Evolutionary conservation across 2,113 vertebrate species (phyloP), one percentile per base, ranked within the genome.

Genomic region (Pituophis catenifer): DNA sequence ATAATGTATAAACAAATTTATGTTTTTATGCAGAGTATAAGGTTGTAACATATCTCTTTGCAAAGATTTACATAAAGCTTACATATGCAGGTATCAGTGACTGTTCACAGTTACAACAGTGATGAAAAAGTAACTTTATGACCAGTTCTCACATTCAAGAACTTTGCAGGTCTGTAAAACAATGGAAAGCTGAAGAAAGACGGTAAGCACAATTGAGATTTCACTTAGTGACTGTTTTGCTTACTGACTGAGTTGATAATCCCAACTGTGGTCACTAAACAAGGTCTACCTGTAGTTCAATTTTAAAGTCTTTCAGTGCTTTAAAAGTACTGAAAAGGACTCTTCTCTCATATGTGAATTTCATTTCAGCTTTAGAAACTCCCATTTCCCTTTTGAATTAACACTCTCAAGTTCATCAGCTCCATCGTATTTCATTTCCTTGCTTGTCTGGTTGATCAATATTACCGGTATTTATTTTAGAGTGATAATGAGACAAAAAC

Each of bases 391-490:
- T 8, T 93, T 26, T 24, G 75, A 94, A 91, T 65, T 57, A 23
- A 94, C 91, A 75, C 17, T 87, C 96, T 92, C 91, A 59, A 91
- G 54, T 13, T 90, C 15, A 59, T 57, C 26, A 88, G 75, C 62
- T 88, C 21, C 86, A 12, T 92, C 86, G 90, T 62, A 58, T 86
- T 1, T 57, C 26, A 94, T 92, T 93, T 81, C 10, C 9, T 53
- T 6, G 38, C 38, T 9, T 8, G 1, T 87, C 65, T 2, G 0
- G 93, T 8, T 0, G 21, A 53, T 52, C 58, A 92, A 70, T 91
- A 89, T 94, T 50, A 7, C 48, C 48, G 48, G 48, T 50, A 92
- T 57, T 52, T 13, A 0, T 44, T 38, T 62, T 4, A 59, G 5
- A 75, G 26, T 89, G 33, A 7, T 54, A 13, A 23, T 62, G 55